Conservation (phyloP, 2,888 invertebrate species). For the Drosophila atripex region DNA sequence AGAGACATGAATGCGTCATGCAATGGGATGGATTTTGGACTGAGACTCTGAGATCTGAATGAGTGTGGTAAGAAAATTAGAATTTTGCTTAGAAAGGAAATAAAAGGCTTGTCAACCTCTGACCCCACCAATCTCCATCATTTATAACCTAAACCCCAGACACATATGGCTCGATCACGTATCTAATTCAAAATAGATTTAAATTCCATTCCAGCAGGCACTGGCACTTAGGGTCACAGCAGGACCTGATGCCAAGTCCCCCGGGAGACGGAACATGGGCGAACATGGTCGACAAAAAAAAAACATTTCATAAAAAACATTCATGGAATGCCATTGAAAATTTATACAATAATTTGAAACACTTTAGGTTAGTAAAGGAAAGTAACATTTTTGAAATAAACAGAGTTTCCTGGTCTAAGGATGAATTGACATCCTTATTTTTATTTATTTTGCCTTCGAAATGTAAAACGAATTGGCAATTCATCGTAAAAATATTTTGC, state of each 20-base stretch:
- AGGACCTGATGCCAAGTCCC: slow-evolving; percentile 34
- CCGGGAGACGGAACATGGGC: slow-evolving; percentile 46
- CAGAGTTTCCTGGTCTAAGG: slow-evolving; percentile 6
- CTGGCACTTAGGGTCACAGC: slow-evolving; percentile 74
- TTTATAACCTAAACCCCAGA: slow-evolving; percentile 1
- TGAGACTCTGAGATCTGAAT: no score
- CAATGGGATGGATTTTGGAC: neutral
- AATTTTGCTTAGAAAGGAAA: slow-evolving; percentile 17
- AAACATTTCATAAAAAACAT: slow-evolving; percentile 66
- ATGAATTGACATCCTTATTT: slow-evolving; percentile 20
- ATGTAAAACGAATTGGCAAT: slow-evolving; percentile 44
- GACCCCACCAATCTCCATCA: neutral
- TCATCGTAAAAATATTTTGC: slow-evolving; percentile 16
- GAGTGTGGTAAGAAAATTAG: neutral
- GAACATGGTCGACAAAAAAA: slow-evolving; percentile 61
- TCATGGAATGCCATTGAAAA: slow-evolving; percentile 36
- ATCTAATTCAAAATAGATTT: slow-evolving; percentile 75
- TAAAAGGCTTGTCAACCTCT: neutral
- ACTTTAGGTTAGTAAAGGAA: neutral
- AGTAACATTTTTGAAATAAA: slow-evolving; percentile 18
- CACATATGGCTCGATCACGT: slow-evolving; percentile 60
- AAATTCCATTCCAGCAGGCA: slow-evolving; percentile 74
- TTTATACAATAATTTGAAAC: slow-evolving; percentile 17
- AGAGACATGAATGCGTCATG: slow-evolving; percentile 61
- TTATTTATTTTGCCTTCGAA: slow-evolving; percentile 17